Evolutionary conservation across 1,140 invertebrate genomes (phyloP).

Genomic region (Drosophila baimaii): DNA sequence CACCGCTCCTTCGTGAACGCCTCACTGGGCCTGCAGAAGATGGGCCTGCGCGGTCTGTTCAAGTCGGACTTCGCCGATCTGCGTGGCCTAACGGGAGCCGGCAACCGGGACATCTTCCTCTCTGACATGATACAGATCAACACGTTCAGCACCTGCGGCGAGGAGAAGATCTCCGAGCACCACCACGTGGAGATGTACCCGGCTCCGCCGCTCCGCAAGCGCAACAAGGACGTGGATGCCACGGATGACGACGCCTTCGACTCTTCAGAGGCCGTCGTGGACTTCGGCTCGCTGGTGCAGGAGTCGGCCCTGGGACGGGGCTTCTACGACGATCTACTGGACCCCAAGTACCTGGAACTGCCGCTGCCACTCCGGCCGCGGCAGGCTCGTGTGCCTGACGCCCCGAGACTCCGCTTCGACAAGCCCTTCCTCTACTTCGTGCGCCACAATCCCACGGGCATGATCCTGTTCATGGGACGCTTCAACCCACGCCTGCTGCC

Average conservation of each 20-base stretch:
- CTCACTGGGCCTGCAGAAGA: slow-evolving; percentile 89
- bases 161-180: slow-evolving; percentile 88
- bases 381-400: slow-evolving; percentile 89
- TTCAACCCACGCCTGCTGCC: slow-evolving; percentile 92
- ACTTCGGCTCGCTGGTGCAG: slow-evolving; percentile 79
- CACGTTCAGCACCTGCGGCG: slow-evolving; percentile 91
- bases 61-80: slow-evolving; percentile 89
- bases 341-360: slow-evolving; percentile 86
- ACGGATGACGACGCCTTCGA: slow-evolving; percentile 61
- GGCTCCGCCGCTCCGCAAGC: slow-evolving; percentile 86
- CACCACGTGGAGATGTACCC: slow-evolving; percentile 93
- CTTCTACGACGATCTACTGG: slow-evolving; percentile 87
- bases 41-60: slow-evolving; percentile 92
- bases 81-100: slow-evolving; percentile 90
- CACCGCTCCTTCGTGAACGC: slow-evolving; percentile 92
- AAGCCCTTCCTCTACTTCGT: slow-evolving; percentile 94
- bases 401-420: slow-evolving; percentile 91
- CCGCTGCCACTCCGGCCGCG: slow-evolving; percentile 88
- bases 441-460: slow-evolving; percentile 93
- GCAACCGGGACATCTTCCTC: slow-evolving; percentile 89
- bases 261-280: slow-evolving; percentile 69
- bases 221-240: slow-evolving; percentile 77
- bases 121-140: slow-evolving; percentile 92
- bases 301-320: slow-evolving; percentile 86
- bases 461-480: slow-evolving; percentile 93